These are phyloP conservation scores for Celastrina argiolus DNA, from an alignment of 2,888 invertebrate genomes.

Conservation along the genomic window DNA sequence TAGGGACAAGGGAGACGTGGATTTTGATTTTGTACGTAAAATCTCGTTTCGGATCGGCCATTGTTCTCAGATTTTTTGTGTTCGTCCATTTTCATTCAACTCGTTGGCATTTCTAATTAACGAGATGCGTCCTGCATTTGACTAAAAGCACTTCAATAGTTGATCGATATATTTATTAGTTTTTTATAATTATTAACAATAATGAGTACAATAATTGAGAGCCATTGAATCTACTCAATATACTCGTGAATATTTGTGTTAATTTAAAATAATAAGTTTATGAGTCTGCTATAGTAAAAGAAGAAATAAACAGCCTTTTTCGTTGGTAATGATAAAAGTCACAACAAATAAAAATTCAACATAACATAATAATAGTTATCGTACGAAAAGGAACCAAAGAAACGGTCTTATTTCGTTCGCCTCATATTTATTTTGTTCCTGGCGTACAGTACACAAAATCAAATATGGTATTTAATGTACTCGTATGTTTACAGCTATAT, in stretches of 20 bases:
- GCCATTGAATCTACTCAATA: no score
- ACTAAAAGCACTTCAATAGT: background rate
- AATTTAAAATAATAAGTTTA: no score
- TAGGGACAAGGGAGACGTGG: slow-evolving; percentile 39
- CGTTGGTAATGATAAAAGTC: no score
- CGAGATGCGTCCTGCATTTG: slow-evolving; percentile 16
- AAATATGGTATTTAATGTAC: background rate
- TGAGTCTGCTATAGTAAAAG: no score
- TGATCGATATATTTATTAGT: background rate
- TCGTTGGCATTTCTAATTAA: slow-evolving; percentile 18
- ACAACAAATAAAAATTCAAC: background rate
- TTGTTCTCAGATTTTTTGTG: slow-evolving; percentile 38
- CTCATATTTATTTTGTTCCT: slow-evolving; percentile 3
- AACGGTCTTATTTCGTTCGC: background rate
- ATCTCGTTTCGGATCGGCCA: slow-evolving; percentile 53
- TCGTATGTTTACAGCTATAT: slow-evolving; percentile 49
- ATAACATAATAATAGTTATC: background rate
- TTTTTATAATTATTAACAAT: background rate
- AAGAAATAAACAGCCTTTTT: no score
- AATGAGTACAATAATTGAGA: no score
- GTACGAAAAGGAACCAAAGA: background rate
- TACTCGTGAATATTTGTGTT: no score
- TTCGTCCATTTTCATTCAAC: slow-evolving; percentile 25
- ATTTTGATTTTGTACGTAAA: slow-evolving; percentile 56
- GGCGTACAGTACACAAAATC: background rate